Percentiles rank a stretch among this genome's conserved stretches.
These are phyloP conservation scores for Bruchidius siliquastri DNA, from an alignment of 2,888 invertebrate genomes.

Conservation along the genomic window DNA sequence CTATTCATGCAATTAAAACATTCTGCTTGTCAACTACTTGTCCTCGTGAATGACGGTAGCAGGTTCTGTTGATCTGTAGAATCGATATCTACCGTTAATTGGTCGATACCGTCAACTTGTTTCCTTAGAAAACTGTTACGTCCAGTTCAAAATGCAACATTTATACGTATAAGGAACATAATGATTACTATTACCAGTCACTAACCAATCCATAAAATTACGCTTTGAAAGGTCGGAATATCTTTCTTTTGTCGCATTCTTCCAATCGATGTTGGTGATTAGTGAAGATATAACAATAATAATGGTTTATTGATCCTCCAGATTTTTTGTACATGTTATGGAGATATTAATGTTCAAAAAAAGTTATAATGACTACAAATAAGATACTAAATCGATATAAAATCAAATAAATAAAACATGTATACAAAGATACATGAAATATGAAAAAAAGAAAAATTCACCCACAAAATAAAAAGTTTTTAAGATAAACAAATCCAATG, in stretches of 20 bases:
- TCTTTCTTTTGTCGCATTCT: not conserved
- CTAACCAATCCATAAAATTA: not conserved
- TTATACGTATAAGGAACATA: not conserved
- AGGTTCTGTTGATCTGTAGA: not conserved
- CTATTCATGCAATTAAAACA: not conserved
- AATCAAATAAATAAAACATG: too few relatives aligned
- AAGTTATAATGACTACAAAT: too few relatives aligned
- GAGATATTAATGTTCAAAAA: too few relatives aligned
- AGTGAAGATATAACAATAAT: too few relatives aligned
- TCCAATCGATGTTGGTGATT: not conserved
- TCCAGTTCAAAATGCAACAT: not conserved
- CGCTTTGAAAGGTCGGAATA: not conserved
- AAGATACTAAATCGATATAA: too few relatives aligned
- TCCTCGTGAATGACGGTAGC: not conserved
- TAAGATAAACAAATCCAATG: too few relatives aligned
- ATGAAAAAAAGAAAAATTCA: too few relatives aligned
- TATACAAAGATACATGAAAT: too few relatives aligned
- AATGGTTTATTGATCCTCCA: too few relatives aligned
- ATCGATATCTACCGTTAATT: not conserved
- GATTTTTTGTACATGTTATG: too few relatives aligned
- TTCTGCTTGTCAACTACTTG: not conserved
- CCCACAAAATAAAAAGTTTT: too few relatives aligned
- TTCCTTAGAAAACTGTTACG: not conserved
- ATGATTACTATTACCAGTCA: not conserved
- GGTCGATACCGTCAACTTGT: not conserved